Evolutionary conservation across 2,888 invertebrate species (phyloP).

Genomic region (Coecobrya sp.): DNA sequence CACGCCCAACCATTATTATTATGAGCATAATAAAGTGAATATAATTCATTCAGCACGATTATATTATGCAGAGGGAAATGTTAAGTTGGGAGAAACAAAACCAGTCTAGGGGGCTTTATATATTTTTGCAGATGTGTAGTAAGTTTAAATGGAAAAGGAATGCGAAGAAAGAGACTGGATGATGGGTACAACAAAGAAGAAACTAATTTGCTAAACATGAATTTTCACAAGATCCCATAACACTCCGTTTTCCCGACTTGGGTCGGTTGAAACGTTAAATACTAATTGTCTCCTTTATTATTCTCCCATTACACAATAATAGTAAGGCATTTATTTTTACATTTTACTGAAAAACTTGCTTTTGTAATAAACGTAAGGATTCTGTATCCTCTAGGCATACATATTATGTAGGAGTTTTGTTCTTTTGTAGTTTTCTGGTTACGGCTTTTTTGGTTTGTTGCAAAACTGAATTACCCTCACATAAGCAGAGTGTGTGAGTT

Average conservation of each 20-base stretch:
- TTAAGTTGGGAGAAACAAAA: not conserved
- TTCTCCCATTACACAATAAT: not conserved
- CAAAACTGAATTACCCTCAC: too few relatives aligned
- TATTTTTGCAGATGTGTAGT: not conserved
- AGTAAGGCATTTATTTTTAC: not conserved
- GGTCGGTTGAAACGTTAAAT: conserved; percentile 27
- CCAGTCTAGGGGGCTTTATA: conserved; percentile 5
- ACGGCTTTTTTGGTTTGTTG: too few relatives aligned
- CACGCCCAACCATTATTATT: conserved; percentile 63
- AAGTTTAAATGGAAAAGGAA: conserved; percentile 1
- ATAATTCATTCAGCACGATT: conserved; percentile 54
- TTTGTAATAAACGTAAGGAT: not conserved
- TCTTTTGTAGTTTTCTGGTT: not conserved
- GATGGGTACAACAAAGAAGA: conserved; percentile 11
- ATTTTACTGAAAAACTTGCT: conserved; percentile 10
- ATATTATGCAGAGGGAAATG: conserved; percentile 33
- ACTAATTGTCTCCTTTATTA: conserved; percentile 2
- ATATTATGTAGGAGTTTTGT: not conserved
- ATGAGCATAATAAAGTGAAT: conserved; percentile 49
- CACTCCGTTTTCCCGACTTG: not conserved
- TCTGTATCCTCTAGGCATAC: not conserved
- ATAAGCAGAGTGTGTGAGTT: too few relatives aligned
- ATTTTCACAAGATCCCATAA: conserved; percentile 25
- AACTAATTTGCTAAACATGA: conserved; percentile 55
- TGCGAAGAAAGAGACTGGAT: conserved; percentile 11